Percentiles rank a stretch among this genome's conserved stretches.
Evolutionary conservation across 2,113 vertebrate species (phyloP).

Genomic region (Ancistrus triradiatus): DNA sequence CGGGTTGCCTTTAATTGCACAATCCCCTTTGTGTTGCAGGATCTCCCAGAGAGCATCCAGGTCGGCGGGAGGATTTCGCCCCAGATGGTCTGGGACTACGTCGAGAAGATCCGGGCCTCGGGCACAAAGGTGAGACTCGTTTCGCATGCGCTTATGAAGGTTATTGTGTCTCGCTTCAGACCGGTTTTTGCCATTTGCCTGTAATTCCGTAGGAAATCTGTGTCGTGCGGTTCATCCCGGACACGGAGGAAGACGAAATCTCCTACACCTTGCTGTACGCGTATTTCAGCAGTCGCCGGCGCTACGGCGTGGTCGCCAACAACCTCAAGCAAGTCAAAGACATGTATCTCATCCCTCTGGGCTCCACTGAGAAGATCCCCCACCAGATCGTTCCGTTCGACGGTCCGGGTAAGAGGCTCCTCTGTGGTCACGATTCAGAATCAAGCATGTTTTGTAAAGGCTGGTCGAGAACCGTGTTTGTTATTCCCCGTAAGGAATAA

Average conservation of each 20-base stretch:
- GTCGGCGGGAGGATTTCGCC: conserved; percentile 95
- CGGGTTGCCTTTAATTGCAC: not conserved
- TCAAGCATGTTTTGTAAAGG: too few relatives aligned
- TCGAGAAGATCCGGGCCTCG: conserved; percentile 96
- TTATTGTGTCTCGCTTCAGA: not conserved
- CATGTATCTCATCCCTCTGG: conserved; percentile 96
- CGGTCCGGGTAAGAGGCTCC: conserved; percentile 86
- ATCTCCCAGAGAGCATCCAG: conserved; percentile 93
- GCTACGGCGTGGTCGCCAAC: conserved; percentile 94
- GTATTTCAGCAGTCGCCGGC: conserved; percentile 95
- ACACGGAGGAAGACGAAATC: conserved; percentile 97
- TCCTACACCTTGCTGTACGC: conserved; percentile 91
- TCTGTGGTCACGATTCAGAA: too few relatives aligned
- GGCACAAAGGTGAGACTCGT: conserved; percentile 85
- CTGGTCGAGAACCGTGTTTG: too few relatives aligned
- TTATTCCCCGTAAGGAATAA: too few relatives aligned
- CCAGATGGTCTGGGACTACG: conserved; percentile 96
- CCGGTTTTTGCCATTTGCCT: not conserved
- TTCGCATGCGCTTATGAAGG: too few relatives aligned
- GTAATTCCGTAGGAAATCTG: conserved; percentile 84
- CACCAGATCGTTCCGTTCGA: conserved; percentile 98
- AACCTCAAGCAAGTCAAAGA: conserved; percentile 96
- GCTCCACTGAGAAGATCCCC: conserved; percentile 90
- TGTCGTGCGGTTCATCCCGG: conserved; percentile 90
- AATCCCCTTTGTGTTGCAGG: conserved; percentile 61